Evolutionary conservation across 2,888 invertebrate species (phyloP).

Genomic region (Horisme vitalbata): DNA sequence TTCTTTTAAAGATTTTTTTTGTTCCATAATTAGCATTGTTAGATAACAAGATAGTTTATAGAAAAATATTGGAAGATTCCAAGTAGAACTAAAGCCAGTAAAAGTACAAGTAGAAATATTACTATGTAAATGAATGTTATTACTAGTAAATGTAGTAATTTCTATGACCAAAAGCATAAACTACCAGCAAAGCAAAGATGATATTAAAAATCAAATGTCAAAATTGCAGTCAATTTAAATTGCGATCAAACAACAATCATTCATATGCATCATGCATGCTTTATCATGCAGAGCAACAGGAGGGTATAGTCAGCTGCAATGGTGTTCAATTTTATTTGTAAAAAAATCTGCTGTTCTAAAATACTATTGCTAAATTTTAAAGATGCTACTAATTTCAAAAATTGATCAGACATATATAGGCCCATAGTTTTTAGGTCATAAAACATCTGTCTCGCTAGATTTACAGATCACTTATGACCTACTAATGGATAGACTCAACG

Average conservation of each 20-base stretch:
- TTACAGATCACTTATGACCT: too few relatives aligned
- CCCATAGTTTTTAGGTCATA: too few relatives aligned
- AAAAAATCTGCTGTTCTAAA: background rate
- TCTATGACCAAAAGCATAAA: constrained; percentile 25
- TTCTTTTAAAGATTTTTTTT: background rate
- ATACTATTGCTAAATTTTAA: background rate
- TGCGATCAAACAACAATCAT: constrained; percentile 14
- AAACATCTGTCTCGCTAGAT: too few relatives aligned
- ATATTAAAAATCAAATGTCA: constrained; percentile 20
- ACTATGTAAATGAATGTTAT: too few relatives aligned
- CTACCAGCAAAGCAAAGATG: constrained; percentile 33
- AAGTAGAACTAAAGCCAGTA: too few relatives aligned
- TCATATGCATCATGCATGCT: constrained; percentile 15
- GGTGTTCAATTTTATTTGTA: background rate
- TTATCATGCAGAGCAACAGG: constrained; percentile 25
- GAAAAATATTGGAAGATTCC: too few relatives aligned
- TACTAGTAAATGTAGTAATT: constrained; percentile 11
- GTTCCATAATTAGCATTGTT: constrained; percentile 9
- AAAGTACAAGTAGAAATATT: too few relatives aligned
- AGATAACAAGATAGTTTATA: constrained; percentile 3
- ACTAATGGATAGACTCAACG: too few relatives aligned
- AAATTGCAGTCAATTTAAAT: too few relatives aligned
- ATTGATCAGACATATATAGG: too few relatives aligned
- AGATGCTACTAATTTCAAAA: too few relatives aligned
- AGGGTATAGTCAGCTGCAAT: constrained; percentile 19